phyloP scores from a whole-genome alignment of 2,888 invertebrate species.

The Hyppa rectilinea region DNA sequence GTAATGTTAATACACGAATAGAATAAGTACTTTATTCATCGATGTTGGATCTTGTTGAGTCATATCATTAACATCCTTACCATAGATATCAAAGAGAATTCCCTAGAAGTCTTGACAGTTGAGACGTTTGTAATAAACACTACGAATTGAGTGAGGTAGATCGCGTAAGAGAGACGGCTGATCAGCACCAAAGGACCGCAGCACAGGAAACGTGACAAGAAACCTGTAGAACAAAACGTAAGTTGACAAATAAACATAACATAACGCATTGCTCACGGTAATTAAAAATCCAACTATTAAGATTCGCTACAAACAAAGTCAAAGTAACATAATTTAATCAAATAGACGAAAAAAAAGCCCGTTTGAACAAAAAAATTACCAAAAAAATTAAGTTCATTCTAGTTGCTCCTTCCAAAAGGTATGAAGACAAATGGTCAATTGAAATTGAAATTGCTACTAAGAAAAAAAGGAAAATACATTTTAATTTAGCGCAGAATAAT shows the following conservation, averaged over 20 bases:
- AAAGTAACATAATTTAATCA: too few species aligned
- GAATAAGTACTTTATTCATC: background rate
- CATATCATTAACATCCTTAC: conserved; percentile 81
- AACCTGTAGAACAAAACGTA: conserved; percentile 75
- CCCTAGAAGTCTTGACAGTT: conserved; percentile 90
- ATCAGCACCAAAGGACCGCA: conserved; percentile 91
- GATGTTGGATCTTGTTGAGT: background rate
- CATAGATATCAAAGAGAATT: conserved; percentile 90
- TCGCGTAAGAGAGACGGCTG: conserved; percentile 92
- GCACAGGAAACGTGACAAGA: conserved; percentile 88
- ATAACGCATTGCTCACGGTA: background rate
- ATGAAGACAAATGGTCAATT: too few species aligned
- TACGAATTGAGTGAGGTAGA: conserved; percentile 92
- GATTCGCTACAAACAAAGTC: background rate
- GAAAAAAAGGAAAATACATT: too few species aligned
- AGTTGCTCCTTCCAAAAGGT: too few species aligned
- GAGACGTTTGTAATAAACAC: conserved; percentile 92
- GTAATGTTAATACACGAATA: conserved; percentile 65
- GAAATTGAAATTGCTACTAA: too few species aligned
- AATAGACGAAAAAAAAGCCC: too few species aligned
- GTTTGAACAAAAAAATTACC: too few species aligned
- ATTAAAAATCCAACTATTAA: background rate
- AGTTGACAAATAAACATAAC: background rate
- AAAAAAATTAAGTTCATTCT: too few species aligned
- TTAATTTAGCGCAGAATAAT: too few species aligned